Conservation (phyloP, 2,797 vertebrate species). For the Gymnopithys bicolor region DNA sequence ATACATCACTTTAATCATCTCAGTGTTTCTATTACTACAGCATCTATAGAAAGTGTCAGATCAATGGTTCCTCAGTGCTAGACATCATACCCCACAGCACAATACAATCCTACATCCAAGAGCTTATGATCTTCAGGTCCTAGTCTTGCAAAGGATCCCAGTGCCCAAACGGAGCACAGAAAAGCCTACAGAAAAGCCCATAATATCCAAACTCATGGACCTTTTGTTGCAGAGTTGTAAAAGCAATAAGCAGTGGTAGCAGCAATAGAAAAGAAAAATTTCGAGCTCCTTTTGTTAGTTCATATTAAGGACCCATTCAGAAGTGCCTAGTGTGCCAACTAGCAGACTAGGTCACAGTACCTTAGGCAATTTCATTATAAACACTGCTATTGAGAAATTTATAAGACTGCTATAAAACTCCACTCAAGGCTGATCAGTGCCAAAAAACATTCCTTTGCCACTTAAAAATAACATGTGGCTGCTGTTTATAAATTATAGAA, state of each 20-base stretch:
- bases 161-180: neutral
- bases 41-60: neutral
- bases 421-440: neutral
- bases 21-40: neutral
- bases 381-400: constrained; percentile 26
- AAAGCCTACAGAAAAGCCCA: neutral
- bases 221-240: neutral
- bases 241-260: neutral
- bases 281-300: neutral
- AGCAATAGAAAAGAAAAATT: neutral
- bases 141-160: neutral
- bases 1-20: neutral
- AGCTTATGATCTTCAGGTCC: neutral
- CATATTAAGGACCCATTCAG: neutral
- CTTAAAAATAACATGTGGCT: constrained; percentile 23
- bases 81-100: neutral
- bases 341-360: neutral
- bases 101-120: neutral
- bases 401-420: constrained; percentile 46
- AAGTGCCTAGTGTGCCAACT: neutral
- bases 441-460: constrained; percentile 45
- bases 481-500: constrained; percentile 2
- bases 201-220: neutral
- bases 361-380: constrained; percentile 51
- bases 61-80: neutral